Conservation (phyloP, 2,888 invertebrate species). For the Elmis aenea region DNA sequence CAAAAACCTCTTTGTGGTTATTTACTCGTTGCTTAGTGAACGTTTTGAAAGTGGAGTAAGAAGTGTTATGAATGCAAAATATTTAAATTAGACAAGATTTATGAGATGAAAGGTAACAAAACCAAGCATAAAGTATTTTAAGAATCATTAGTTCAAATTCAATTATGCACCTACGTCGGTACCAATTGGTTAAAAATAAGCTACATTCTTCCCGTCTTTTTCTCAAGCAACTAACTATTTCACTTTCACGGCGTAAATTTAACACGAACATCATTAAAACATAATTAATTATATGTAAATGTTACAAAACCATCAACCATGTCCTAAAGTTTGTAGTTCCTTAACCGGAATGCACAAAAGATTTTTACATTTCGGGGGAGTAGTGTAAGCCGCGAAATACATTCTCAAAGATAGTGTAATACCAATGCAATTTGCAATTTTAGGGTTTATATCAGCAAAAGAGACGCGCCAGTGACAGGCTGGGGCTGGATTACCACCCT, state of each 20-base stretch:
- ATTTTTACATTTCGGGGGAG: slow-evolving; percentile 3
- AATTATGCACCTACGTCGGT: not conserved
- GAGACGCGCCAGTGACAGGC: slow-evolving; percentile 32
- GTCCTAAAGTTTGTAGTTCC: slow-evolving; percentile 35
- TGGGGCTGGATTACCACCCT: slow-evolving; percentile 39
- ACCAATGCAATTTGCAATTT: too few relatives aligned
- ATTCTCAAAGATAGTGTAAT: too few relatives aligned
- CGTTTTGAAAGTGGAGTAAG: too few relatives aligned
- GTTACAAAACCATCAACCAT: slow-evolving; percentile 35
- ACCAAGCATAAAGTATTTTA: not conserved
- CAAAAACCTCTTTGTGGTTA: too few relatives aligned
- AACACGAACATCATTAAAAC: slow-evolving; percentile 33
- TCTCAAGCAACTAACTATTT: not conserved
- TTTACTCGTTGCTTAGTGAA: too few relatives aligned
- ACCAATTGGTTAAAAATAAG: not conserved
- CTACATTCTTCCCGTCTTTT: not conserved
- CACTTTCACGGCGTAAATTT: slow-evolving; percentile 6
- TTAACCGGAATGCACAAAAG: slow-evolving; percentile 19
- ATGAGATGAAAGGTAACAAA: not conserved
- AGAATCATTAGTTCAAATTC: not conserved
- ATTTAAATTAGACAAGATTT: not conserved
- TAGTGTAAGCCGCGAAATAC: too few relatives aligned
- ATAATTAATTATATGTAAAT: slow-evolving; percentile 39
- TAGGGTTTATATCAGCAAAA: slow-evolving; percentile 10
- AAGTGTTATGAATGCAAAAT: too few relatives aligned